Conservation (phyloP, 2,888 invertebrate species). For the Drosophila colorata region DNA sequence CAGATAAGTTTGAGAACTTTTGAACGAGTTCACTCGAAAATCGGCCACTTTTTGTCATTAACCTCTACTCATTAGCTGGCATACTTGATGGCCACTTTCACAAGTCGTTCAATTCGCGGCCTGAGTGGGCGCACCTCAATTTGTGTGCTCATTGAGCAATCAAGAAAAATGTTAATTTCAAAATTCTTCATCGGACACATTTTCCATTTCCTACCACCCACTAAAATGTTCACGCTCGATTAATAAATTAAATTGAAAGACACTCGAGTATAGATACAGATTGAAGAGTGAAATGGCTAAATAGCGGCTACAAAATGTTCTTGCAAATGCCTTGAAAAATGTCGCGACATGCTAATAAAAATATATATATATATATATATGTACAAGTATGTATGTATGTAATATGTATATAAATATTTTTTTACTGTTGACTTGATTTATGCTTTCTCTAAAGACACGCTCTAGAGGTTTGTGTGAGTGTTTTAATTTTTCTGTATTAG, state of each 20-base stretch:
- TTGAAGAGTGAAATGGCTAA: slow-evolving; percentile 67
- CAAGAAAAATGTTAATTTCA: slow-evolving; percentile 64
- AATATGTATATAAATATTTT: slow-evolving; percentile 4
- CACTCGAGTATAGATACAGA: slow-evolving; percentile 57
- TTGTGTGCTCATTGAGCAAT: slow-evolving; percentile 70
- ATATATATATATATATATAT: slow-evolving; percentile 46
- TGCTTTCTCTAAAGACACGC: slow-evolving; percentile 48
- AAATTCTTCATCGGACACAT: slow-evolving; percentile 55
- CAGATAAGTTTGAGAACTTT: neutral
- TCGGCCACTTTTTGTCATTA: slow-evolving; percentile 19
- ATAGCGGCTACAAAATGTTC: slow-evolving; percentile 67
- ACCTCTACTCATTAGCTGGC: slow-evolving; percentile 40
- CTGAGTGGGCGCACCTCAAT: slow-evolving; percentile 58
- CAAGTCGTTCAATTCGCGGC: slow-evolving; percentile 34
- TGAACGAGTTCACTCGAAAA: slow-evolving; percentile 16
- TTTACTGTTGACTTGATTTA: slow-evolving; percentile 63
- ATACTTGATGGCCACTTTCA: slow-evolving; percentile 32
- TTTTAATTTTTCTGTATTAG: slow-evolving; percentile 71
- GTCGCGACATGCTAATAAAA: slow-evolving; percentile 80
- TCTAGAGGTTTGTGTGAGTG: slow-evolving; percentile 27
- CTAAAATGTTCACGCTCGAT: slow-evolving; percentile 80
- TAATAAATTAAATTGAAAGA: slow-evolving; percentile 82
- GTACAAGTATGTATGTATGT: neutral
- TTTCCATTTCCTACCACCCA: slow-evolving; percentile 56
- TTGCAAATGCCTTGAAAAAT: slow-evolving; percentile 67